Percentiles rank a stretch among this genome's conserved stretches.
Evolutionary conservation across 2,113 vertebrate genomes (phyloP).

Genomic region (Verasper variegatus): DNA sequence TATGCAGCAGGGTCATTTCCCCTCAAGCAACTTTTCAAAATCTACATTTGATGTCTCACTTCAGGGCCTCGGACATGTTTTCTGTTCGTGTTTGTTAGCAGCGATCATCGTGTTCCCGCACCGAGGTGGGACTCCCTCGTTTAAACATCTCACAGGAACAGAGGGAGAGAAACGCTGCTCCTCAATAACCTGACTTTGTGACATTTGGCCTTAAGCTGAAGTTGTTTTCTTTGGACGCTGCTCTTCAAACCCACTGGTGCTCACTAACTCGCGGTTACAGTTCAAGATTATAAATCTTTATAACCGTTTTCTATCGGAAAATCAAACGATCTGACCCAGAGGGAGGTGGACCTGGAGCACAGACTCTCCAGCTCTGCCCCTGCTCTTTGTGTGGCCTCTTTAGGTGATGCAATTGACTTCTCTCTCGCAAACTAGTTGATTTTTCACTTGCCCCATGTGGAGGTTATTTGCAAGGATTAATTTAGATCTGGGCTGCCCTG

Average conservation of each 20-base stretch:
- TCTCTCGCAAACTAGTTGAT: conserved; percentile 44
- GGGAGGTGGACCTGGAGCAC: conserved; percentile 10
- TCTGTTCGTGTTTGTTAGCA: neutral
- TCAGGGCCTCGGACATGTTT: neutral
- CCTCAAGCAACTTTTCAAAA: neutral
- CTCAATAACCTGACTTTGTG: conserved; percentile 9
- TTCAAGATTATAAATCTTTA: conserved; percentile 21
- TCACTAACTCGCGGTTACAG: neutral
- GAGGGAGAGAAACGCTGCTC: conserved; percentile 29
- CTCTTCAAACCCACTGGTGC: neutral
- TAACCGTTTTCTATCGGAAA: conserved; percentile 19
- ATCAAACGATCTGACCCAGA: conserved; percentile 18
- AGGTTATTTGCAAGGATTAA: conserved; percentile 5
- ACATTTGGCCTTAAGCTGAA: neutral
- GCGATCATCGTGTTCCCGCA: neutral
- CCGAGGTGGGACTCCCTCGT: neutral
- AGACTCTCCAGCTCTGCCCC: neutral
- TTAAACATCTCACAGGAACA: conserved; percentile 27
- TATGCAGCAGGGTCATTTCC: neutral
- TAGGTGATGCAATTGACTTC: conserved; percentile 42
- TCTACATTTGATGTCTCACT: conserved; percentile 22
- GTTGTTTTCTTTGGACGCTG: neutral
- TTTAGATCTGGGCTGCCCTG: too few species aligned
- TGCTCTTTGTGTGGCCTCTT: conserved; percentile 9
- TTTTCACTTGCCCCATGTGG: conserved; percentile 30